phyloP scores from a whole-genome alignment of 2,113 vertebrate genomes.

The Bothrops jararaca region DNA sequence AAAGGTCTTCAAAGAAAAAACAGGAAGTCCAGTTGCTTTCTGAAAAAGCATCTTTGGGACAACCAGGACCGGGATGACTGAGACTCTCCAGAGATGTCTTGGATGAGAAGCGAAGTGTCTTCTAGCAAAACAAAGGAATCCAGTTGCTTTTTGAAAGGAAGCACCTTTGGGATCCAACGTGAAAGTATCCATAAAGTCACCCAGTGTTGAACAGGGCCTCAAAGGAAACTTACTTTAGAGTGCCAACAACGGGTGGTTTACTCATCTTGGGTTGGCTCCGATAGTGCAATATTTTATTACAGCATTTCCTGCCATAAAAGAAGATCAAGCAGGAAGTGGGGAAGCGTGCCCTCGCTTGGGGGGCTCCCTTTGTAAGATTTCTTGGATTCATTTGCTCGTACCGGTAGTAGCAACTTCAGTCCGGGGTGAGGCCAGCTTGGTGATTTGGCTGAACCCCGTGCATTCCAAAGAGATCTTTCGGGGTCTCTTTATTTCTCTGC shows the following conservation, averaged over 20 bases:
- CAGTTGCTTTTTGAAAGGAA: no score
- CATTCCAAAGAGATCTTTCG: not conserved
- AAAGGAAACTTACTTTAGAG: not conserved
- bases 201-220: not conserved
- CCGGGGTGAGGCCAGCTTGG: not conserved
- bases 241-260: not conserved
- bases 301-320: not conserved
- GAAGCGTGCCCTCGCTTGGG: no score
- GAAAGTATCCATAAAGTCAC: not conserved
- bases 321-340: not conserved
- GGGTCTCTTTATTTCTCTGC: not conserved
- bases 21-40: no score
- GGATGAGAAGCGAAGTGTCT: no score
- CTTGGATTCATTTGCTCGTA: not conserved
- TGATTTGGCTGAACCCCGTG: no score
- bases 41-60: no score
- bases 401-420: no score
- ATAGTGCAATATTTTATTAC: not conserved
- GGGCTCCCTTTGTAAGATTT: not conserved
- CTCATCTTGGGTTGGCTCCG: not conserved
- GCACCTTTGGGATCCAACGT: not conserved
- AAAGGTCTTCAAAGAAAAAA: no score
- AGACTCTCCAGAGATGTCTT: no score
- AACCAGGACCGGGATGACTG: no score
- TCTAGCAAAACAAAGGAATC: no score